These are phyloP conservation scores for Ptychobarbus kaznakovi DNA, from an alignment of 2,797 vertebrate species.

Conservation along the genomic window DNA sequence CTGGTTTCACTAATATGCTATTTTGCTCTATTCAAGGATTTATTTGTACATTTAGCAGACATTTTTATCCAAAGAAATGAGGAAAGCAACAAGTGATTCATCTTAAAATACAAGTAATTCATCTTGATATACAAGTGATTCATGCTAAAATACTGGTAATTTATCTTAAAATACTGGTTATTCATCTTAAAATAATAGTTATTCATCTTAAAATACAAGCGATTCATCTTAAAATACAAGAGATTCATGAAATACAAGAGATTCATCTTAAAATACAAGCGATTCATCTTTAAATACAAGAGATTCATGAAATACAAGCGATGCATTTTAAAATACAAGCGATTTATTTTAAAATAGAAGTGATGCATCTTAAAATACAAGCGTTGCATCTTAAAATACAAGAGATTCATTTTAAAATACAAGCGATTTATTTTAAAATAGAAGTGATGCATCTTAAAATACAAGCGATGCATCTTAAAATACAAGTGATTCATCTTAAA, in stretches of 20 bases:
- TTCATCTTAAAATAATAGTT: not conserved
- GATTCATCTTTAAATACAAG: too few species aligned
- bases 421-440: too few species aligned
- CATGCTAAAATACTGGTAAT: not conserved
- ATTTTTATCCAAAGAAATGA: not conserved
- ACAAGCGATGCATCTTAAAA: too few species aligned
- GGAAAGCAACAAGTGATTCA: not conserved
- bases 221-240: not conserved
- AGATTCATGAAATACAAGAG: not conserved
- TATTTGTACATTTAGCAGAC: not conserved
- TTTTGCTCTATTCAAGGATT: not conserved
- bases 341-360: not conserved
- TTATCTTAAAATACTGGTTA: rapidly evolving
- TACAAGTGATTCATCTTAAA: too few species aligned
- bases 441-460: too few species aligned
- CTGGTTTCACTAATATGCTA: not conserved
- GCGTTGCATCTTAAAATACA: too few species aligned
- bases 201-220: not conserved
- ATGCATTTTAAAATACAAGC: not conserved
- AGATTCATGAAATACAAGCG: rapidly evolving
- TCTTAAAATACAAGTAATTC: not conserved
- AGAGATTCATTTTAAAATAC: too few species aligned
- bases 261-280: not conserved
- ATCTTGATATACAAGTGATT: not conserved
- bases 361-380: too few species aligned